Base-by-base conservation (phyloP, 2,888 invertebrate species). In the Drosophila paramelanica region DNA sequence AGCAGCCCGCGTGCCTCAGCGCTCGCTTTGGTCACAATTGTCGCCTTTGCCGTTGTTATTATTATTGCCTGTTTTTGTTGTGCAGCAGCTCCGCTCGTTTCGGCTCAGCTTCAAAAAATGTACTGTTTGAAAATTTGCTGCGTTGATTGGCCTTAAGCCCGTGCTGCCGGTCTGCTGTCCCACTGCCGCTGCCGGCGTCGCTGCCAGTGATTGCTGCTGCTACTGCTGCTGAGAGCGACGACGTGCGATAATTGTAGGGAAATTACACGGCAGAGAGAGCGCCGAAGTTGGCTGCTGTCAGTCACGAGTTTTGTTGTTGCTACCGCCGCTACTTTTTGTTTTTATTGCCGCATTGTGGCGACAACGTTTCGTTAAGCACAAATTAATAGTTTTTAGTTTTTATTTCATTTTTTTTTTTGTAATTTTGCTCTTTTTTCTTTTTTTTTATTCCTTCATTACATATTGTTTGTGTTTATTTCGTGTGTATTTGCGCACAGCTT, bases 131-230 rank as follows among this genome's bases (percentile, higher is more conserved):
- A 83, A 81, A 79, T 81, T 85, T 69, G 74, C 73, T 81, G 79
- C 82, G 88, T 85, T 88, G 88, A 88, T 88, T 81, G 82, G 83
- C 81, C 88, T 81, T 79, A 87, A 84, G 83, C 74, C 71, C 68
- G 60, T 76, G 72, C 67, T 71, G 68, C 59, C 70, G 53, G 65
- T 68, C 69, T 60, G 72, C 64, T 62, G 73, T 49, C 59, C 55
- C 56, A 60, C 67, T 62, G 76, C 25, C 56, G 55, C 46, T 17
- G 76, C 38, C 53, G 61, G 6, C 46, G 70, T 20, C 52, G 45
- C 52, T 43, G 60, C 13, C 39, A n/a, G 51, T 36, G 23, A 17
- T 17, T 17, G 23, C 23, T 23, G 62, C 47, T 45, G 52, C 42
- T 39, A 56, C 46, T 41, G 49, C 47, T 36, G 43, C 49, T 41